Conservation (phyloP, 2,888 invertebrate species). For the Erebia aethiops region DNA sequence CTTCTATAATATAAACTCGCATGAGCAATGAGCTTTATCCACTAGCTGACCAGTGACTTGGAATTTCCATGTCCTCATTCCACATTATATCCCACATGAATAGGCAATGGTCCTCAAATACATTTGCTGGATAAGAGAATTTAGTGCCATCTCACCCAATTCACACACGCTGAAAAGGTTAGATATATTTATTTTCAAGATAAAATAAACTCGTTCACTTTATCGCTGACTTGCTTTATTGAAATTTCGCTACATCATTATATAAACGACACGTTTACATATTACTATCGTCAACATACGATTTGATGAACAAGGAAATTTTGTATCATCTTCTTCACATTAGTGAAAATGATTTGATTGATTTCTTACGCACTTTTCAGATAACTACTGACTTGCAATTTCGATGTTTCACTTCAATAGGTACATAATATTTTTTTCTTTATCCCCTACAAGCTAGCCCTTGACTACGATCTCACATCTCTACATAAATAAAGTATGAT, state of each 20-base stretch:
- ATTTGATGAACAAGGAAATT: not conserved
- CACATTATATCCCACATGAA: not conserved
- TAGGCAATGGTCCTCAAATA: not conserved
- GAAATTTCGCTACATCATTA: not conserved
- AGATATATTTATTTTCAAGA: not conserved
- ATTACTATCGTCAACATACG: not conserved
- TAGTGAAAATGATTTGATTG: not conserved
- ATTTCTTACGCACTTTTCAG: not conserved
- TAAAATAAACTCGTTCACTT: conserved; percentile 1
- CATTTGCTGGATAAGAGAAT: not conserved
- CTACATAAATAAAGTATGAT: too few relatives aligned
- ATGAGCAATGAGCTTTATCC: not conserved
- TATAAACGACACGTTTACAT: not conserved
- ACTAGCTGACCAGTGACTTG: not conserved
- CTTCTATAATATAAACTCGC: not conserved
- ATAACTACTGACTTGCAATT: too few relatives aligned
- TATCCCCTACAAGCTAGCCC: too few relatives aligned
- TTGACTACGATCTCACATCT: too few relatives aligned
- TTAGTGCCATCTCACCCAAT: conserved; percentile 1
- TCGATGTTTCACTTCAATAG: too few relatives aligned
- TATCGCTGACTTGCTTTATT: not conserved
- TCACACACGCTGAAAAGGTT: not conserved
- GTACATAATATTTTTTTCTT: too few relatives aligned
- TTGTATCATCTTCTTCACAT: conserved; percentile 2
- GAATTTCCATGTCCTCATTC: not conserved